Conservation (phyloP, 2,888 invertebrate species). For the Xestia c-nigrum region DNA sequence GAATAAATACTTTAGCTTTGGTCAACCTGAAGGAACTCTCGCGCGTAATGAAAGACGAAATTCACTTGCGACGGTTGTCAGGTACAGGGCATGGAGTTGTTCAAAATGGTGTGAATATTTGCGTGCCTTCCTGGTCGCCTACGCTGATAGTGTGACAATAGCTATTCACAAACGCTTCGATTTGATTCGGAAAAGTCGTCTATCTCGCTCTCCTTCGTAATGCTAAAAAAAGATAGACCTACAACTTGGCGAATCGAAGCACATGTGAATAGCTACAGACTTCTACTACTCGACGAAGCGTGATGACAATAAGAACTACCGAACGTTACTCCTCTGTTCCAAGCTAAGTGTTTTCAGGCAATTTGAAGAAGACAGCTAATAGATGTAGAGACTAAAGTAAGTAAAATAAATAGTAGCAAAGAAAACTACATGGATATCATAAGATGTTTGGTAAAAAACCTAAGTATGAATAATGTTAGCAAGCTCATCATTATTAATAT, state of each 20-base stretch:
- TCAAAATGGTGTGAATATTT: neutral
- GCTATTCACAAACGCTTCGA: too few relatives aligned
- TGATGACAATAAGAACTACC: neutral
- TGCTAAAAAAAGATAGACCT: too few relatives aligned
- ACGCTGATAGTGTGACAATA: neutral
- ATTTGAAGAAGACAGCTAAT: neutral
- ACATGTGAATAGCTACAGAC: neutral
- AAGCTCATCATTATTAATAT: constrained; percentile 27
- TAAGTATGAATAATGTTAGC: constrained; percentile 12
- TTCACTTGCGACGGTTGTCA: neutral
- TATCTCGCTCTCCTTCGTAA: too few relatives aligned
- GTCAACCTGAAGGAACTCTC: neutral
- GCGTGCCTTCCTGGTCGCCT: neutral
- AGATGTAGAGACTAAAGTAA: neutral
- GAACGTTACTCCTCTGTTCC: neutral
- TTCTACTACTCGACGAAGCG: neutral
- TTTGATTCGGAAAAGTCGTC: too few relatives aligned
- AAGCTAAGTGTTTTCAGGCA: neutral
- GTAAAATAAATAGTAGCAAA: neutral
- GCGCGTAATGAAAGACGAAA: neutral
- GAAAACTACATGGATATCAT: neutral
- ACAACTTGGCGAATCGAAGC: too few relatives aligned
- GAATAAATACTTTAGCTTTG: neutral
- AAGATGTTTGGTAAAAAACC: constrained; percentile 6
- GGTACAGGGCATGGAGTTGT: neutral